A percentile compares a stretch with the other conserved stretches of the same genome.
Conservation (phyloP, 2,113 vertebrate species). For the Vulpes ferrilata region DNA sequence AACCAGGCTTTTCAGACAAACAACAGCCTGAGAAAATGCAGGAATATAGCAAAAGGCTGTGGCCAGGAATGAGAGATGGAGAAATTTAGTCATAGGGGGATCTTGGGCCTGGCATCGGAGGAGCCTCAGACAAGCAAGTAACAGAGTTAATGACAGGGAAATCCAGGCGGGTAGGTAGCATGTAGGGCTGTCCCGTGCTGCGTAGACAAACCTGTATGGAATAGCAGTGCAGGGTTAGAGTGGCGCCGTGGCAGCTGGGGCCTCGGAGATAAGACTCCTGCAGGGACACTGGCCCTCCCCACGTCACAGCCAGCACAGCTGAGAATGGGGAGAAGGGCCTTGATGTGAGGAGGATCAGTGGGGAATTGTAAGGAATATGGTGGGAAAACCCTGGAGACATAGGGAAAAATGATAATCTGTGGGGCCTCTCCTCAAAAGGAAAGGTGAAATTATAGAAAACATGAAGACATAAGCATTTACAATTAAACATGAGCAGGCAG, state of each 20-base stretch:
- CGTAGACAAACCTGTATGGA: neutral
- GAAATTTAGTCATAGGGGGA: neutral
- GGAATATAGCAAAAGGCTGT: neutral
- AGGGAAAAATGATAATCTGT: no score
- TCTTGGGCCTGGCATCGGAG: neutral
- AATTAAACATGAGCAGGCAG: no score
- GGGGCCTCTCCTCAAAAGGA: fast-evolving
- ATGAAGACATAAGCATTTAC: neutral
- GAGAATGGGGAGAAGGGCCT: no score
- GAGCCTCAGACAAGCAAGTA: neutral
- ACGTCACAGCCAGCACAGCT: neutral
- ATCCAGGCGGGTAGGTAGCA: fast-evolving
- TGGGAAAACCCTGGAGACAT: neutral
- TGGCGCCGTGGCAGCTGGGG: no score
- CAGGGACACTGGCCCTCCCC: neutral
- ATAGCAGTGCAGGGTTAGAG: no score
- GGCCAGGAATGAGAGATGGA: neutral
- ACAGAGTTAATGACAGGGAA: neutral
- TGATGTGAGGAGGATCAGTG: fast-evolving
- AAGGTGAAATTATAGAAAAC: neutral
- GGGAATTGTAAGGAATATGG: neutral
- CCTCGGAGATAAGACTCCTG: neutral
- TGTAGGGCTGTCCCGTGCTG: fast-evolving
- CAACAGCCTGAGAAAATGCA: neutral
- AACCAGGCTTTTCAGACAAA: neutral